Evolutionary conservation across 2,888 invertebrate genomes (phyloP).

Genomic region (Resseliella maxima): DNA sequence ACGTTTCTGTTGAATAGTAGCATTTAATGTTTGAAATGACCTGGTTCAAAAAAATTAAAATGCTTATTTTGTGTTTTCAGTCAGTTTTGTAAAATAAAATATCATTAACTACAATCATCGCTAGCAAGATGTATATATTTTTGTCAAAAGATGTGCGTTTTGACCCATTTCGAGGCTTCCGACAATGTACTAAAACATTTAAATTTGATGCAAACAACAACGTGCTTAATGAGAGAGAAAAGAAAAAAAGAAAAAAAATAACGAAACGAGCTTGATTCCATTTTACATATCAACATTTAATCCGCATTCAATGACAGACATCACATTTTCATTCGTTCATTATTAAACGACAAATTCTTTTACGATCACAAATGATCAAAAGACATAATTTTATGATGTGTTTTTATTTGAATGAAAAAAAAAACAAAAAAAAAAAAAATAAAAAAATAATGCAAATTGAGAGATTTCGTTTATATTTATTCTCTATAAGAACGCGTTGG

Average conservation of each 20-base stretch:
- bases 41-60: neutral
- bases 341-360: neutral
- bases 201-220: conserved; percentile 35
- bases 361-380: neutral
- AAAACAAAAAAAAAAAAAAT: too few species aligned
- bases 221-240: neutral
- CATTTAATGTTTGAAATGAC: neutral
- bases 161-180: conserved; percentile 1
- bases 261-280: neutral
- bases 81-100: neutral
- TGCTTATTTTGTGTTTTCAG: neutral
- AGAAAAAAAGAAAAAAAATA: too few species aligned
- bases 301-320: neutral
- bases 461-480: neutral
- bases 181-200: neutral
- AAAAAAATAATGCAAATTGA: neutral
- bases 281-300: neutral
- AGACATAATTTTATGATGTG: neutral
- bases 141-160: neutral
- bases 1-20: neutral
- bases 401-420: neutral
- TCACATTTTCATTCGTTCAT: neutral
- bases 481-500: neutral
- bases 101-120: neutral
- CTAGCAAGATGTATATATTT: neutral